Evolutionary conservation across 2,888 invertebrate genomes (phyloP), one percentile per base, ranked within the genome.

Genomic region (Sesia apiformis): DNA sequence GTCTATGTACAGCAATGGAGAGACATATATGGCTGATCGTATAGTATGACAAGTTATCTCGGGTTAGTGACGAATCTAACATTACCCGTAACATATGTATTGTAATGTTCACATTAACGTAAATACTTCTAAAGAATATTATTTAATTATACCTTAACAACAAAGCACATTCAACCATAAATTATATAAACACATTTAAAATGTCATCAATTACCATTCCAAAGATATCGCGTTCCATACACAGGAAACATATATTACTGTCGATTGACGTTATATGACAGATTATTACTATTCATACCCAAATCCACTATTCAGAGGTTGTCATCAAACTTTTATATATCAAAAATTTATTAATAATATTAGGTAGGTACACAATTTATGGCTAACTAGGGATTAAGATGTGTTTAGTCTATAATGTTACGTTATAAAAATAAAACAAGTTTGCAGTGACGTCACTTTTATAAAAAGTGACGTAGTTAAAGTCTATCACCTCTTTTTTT

Each of bases 251-350:
- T n/a, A 53, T 58, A 61, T 78, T 70, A 68, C 56, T 54, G 40
- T 52, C 63, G 67, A 74, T 71, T 74, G 79, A 72, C 75, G 75
- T 65, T 54, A 74, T 71, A 74, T 72, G 66, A 72, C 72, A 72
- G 74, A 76, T 77, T 74, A 76, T 70, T 64, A 63, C 66, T 64
- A 75, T 78, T 78, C 76, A 78, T 74, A 72, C 70, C 69, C 69
- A 72, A 78, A 74, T 77, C 67, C 61, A 57, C 61, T 67, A 65
- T 67, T 64, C 57, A 56, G 49, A 23, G 53, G 54, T 55, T 62
- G 63, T 64, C 65, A 66, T 67, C 69, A 55, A 63, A 64, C 65
- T 66, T 63, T 59, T 51, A 60, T 61, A 57, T 57, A 54, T 58
- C 59, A 60, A 60, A 63, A 53, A 51, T 43, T 38, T 59, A 52